These are phyloP conservation scores for Calephelis perditalis DNA, from an alignment of 2,888 invertebrate species.

Conservation along the genomic window DNA sequence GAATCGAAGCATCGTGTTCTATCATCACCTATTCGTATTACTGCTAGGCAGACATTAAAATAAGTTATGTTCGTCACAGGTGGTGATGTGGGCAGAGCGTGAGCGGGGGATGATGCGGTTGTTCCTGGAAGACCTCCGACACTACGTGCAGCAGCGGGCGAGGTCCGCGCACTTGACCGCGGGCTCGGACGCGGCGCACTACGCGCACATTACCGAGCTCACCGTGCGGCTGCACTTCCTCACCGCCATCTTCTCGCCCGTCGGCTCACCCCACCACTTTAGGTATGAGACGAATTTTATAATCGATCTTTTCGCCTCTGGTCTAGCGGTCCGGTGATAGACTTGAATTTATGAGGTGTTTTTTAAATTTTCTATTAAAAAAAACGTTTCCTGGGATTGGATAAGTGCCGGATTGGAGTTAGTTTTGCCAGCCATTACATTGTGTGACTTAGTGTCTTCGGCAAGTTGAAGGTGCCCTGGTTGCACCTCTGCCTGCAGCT, in stretches of 20 bases:
- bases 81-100: constrained; percentile 95
- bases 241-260: constrained; percentile 93
- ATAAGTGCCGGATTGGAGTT: no score
- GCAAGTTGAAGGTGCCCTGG: no score
- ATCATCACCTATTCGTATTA: no score
- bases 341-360: no score
- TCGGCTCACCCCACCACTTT: constrained; percentile 93
- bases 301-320: no score
- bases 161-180: constrained; percentile 25
- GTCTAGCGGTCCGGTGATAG: no score
- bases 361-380: no score
- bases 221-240: constrained; percentile 95
- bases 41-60: neutral
- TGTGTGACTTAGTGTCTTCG: no score
- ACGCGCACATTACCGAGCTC: constrained; percentile 89
- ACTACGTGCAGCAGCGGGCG: constrained; percentile 67
- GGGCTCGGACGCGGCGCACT: constrained; percentile 52
- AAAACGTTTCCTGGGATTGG: no score
- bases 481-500: no score
- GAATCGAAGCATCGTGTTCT: no score
- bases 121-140: constrained; percentile 92
- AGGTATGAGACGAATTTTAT: constrained; percentile 60
- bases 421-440: no score
- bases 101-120: constrained; percentile 95
- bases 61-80: constrained; percentile 40